Conservation (phyloP, 2,797 vertebrate species). For the Mastacembelus armatus region DNA sequence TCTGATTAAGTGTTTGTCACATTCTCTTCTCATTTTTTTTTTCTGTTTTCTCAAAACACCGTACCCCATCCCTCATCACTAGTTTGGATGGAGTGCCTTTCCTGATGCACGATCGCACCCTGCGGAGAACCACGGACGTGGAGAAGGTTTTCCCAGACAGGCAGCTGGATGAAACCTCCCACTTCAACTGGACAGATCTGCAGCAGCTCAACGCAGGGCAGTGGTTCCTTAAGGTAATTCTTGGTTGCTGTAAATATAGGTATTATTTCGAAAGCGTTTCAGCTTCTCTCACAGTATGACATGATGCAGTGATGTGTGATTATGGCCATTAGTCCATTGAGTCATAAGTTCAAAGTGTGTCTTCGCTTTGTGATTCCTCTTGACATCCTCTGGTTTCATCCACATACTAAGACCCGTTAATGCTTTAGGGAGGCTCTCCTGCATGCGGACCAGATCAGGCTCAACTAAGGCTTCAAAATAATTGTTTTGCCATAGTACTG, state of each 20-base stretch:
- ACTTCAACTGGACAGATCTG: conserved; percentile 95
- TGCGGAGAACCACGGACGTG: conserved; percentile 92
- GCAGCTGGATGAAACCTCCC: conserved; percentile 79
- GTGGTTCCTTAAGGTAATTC: conserved; percentile 92
- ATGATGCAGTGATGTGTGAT: neutral
- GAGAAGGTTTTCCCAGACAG: conserved; percentile 87
- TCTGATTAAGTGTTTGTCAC: too few species aligned
- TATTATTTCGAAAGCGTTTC: neutral
- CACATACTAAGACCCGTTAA: neutral
- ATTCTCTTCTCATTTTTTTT: too few species aligned
- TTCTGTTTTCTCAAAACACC: neutral
- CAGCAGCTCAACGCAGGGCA: conserved; percentile 90
- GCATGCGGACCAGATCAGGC: neutral
- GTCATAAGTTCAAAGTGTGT: neutral
- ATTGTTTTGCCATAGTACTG: conserved; percentile 9
- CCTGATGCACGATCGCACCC: conserved; percentile 90
- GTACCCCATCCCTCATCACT: conserved; percentile 16
- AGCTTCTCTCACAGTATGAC: neutral
- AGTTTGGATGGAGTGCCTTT: conserved; percentile 95
- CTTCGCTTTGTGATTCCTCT: neutral
- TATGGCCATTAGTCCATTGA: conserved; percentile 26
- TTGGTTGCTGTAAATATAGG: neutral
- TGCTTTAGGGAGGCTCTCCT: neutral
- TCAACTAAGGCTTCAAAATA: neutral
- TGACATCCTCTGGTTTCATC: conserved; percentile 14